Base-by-base conservation (phyloP, 2,888 invertebrate species). In the Melanophora roralis region DNA sequence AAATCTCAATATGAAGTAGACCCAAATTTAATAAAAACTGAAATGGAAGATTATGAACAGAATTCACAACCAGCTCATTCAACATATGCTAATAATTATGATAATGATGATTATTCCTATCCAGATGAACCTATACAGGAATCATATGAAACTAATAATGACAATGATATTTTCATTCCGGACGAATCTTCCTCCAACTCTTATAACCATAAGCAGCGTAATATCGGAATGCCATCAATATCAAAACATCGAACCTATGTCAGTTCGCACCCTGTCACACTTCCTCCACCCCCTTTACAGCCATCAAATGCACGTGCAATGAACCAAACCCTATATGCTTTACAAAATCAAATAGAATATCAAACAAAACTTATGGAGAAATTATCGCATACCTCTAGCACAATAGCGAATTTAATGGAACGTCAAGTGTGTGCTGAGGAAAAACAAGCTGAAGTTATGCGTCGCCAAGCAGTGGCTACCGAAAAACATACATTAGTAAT, bases 331-430 rank as follows among this genome's bases (percentile, higher is more conserved):
- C 19, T 76, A 6, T 62, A 51, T 16, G 32, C 57, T 1, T 43
- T 80, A 19, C 67, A 80, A n/a, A 72, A 64, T 57, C 80, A 80
- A 80, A 76, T 80, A 71, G 55, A 57, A 38, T 49, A 76, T 72
- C 80, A 80, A 45, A 68, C 71, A 9, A 80, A 80, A 55, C 38
- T 76, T 1, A 45, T 80, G 1, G 80, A 76, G 51, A 65, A 80
- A 62, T 14, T 80, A n/a, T 68, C 72, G 1, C 36, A 67, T 62
- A 57, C 76, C 27, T 72, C 76, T 2, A 57, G 34, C 27, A 67
- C 60, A 4, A 68, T 80, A 62, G 34, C 72, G 1, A 40, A 27
- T 27, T 14, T 80, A 21, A 80, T 80, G 72, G 71, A 75, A 38
- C 80, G 72, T 8, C 80, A 80, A 32, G 76, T 53, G 1, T 11